These are phyloP conservation scores for Melitaea cinxia DNA, from an alignment of 1,140 invertebrate genomes.

Conservation along the genomic window DNA sequence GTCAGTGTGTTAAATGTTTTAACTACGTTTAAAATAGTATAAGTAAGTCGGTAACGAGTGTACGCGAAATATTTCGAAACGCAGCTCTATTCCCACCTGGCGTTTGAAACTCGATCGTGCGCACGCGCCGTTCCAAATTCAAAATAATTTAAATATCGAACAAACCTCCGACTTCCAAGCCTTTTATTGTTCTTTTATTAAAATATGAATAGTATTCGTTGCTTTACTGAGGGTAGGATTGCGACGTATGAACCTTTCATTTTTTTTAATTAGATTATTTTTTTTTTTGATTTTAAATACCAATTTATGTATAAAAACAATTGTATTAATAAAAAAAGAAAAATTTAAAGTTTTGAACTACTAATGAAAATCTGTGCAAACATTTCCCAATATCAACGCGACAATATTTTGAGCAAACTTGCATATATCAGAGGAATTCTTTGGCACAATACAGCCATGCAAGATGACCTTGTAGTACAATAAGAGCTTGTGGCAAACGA, in stretches of 20 bases:
- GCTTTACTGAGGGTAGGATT: neutral
- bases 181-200: conserved; percentile 51
- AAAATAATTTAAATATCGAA: conserved; percentile 47
- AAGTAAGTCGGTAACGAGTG: neutral
- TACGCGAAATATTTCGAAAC: conserved; percentile 31
- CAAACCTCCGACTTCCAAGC: conserved; percentile 29
- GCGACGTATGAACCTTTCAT: neutral
- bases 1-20: neutral
- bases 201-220: conserved; percentile 36
- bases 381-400: too few species aligned
- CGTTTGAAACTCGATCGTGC: conserved; percentile 43
- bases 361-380: too few species aligned
- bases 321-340: too few species aligned
- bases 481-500: too few species aligned
- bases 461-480: too few species aligned
- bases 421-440: too few species aligned
- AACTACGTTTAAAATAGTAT: neutral
- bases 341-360: too few species aligned
- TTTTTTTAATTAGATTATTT: conserved; percentile 2
- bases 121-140: conserved; percentile 48
- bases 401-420: too few species aligned
- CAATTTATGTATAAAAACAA: too few species aligned
- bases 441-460: too few species aligned
- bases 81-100: conserved; percentile 42
- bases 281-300: neutral